Conservation (phyloP, 1,140 invertebrate genomes). For the Rhopalosiphum maidis region DNA sequence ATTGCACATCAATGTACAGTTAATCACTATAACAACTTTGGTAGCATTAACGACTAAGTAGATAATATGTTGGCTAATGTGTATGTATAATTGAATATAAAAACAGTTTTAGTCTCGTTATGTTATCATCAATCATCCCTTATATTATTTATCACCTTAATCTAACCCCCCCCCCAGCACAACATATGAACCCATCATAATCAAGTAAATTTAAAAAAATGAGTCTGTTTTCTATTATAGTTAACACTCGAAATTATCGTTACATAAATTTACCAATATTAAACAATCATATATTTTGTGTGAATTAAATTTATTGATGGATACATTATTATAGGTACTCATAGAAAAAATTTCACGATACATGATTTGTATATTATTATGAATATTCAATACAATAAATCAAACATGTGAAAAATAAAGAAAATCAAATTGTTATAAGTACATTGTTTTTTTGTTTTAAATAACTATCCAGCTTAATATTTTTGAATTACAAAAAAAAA, state of each 20-base stretch:
- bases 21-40: not conserved
- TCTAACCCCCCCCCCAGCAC: not conserved
- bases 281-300: not conserved
- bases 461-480: too few relatives aligned
- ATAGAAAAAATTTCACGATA: too few relatives aligned
- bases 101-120: not conserved
- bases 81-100: not conserved
- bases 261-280: not conserved
- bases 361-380: too few relatives aligned
- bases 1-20: not conserved
- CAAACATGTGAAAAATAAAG: too few relatives aligned
- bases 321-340: too few relatives aligned
- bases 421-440: too few relatives aligned
- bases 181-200: not conserved
- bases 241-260: not conserved
- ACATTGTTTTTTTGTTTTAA: too few relatives aligned
- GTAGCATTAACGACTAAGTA: not conserved
- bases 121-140: slow-evolving; percentile 1
- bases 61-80: not conserved
- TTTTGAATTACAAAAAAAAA: too few relatives aligned
- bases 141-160: slow-evolving; percentile 13
- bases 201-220: not conserved
- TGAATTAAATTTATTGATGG: too few relatives aligned
- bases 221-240: not conserved
- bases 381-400: too few relatives aligned